Evolutionary conservation across 2,113 vertebrate species (phyloP), one percentile per base, ranked within the genome.

Genomic region (Prionailurus bengalensis): DNA sequence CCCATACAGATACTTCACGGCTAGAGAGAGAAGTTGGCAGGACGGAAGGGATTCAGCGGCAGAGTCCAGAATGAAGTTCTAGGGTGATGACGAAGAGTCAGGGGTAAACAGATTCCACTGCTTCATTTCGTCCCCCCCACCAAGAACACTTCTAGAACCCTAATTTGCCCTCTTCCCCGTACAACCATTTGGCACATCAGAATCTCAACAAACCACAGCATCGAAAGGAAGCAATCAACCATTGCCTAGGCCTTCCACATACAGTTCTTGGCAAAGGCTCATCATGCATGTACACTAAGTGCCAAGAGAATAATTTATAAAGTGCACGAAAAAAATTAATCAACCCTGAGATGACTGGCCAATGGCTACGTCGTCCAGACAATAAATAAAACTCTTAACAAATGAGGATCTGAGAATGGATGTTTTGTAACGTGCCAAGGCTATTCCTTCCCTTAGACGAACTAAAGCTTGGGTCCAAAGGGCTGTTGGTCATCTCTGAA

Each of bases 271-370:
- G 90, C 76, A 76, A 94, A 92, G 66, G 53, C 8, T 8, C 53
- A 61, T 8, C 53, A 61, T 71, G 80, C 84, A 76, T 96, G 71
- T 39, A 79, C 33, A 33, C 29, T 58, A 96, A 85, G 39, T 51
- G 85, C 89, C 70, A 92, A 91, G 45, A n/a, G 80, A 66, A 74
- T 95, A 81, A 74, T 39, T 94, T 15, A 61, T 36, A 51, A 95
- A 48, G 48, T 65, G 11, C 17, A 74, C 11, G 45, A 89, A 86
- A 93, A 93, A 76, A 65, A 36, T 29, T 19, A 71, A 80, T 89
- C 74, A 76, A 36, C 45, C 90, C 80, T 63, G 65, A 95, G 74
- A 80, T 5, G 83, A 84, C 80, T 48, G 94, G 90, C 83, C 86
- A 92, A 87, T 6, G 73, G 33, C 91, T 16, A 68, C 31, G n/a